Percentiles rank a stretch among this genome's conserved stretches.
Evolutionary conservation across 2,797 vertebrate genomes (phyloP).

Genomic region (Pipistrellus pipistrellus): DNA sequence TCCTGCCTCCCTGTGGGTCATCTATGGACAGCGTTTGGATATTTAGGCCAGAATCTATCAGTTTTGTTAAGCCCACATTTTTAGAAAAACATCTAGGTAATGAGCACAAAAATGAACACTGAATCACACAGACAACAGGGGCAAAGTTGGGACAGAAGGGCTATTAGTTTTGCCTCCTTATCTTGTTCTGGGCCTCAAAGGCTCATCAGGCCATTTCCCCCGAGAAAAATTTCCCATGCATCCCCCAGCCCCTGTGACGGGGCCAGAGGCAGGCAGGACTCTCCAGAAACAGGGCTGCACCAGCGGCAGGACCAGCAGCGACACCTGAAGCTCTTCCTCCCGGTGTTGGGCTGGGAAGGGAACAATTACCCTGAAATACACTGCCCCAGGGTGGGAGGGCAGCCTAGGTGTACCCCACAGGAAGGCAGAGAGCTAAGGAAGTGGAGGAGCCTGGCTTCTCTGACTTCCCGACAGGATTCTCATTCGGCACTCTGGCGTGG

Average conservation of each 20-base stretch:
- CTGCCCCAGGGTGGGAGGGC: neutral
- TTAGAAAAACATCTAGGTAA: slow-evolving; percentile 17
- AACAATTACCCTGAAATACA: neutral
- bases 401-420: neutral
- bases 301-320: rapidly evolving
- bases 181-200: neutral
- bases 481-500: neutral
- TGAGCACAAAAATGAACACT: neutral
- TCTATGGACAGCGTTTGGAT: neutral
- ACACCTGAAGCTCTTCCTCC: neutral
- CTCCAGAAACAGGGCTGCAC: neutral
- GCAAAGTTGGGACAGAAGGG: neutral
- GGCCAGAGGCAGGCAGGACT: neutral
- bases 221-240: neutral
- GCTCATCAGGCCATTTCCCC: neutral
- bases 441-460: neutral
- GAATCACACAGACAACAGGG: neutral
- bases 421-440: neutral
- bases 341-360: neutral
- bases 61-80: slow-evolving; percentile 7
- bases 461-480: neutral
- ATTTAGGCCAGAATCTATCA: neutral
- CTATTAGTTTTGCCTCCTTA: neutral
- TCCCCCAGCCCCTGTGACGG: neutral
- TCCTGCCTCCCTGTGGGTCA: neutral